Base-by-base conservation (phyloP, 2,113 vertebrate genomes). In the Cardinalis cardinalis region DNA sequence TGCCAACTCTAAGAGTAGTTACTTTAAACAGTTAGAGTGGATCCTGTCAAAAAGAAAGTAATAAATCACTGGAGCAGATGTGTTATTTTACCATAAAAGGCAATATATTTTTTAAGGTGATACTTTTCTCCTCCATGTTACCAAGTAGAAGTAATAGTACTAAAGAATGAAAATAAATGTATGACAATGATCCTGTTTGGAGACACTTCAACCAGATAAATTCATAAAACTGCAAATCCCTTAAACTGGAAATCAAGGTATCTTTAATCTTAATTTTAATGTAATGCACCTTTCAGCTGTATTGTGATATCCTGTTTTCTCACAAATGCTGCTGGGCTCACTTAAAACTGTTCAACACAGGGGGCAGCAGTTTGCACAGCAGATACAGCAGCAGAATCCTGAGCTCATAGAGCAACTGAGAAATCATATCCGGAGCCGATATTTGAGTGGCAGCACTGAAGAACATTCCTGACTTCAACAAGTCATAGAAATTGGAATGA, bases 371-470 rank as follows among this genome's bases (percentile, higher is more conserved):
- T 99, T 99, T 93, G 99, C 99, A 55, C 99, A 99, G 95, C 99
- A 99, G 98, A 99, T 99, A 95, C 99, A 99, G 96, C 99, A 99
- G 92, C 99, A 99, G 97, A 99, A 99, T 94, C 99, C 99, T 5
- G 99, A 99, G 96, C 97, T 99, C 82, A 99, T 99, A 82, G 99
- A 99, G 93, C 99, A 99, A 96, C 96, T 99, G 77, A 98, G 99
- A 95, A 99, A 99, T 95, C 99, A 99, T 86, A 98, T 99, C 96
- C 98, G 99, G 91, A 99, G 99, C 97, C 98, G 99, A 71, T 99
- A 99, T 11, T 99, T 99, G 97, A 99, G 99, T 84, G 98, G 99
- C 97, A 99, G 98, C 66, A 97, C 98, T 1, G 99, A 99, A 95
- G 99, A 99, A 65, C 98, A 99, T 92, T 99, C 99, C 94, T 99